Conservation (phyloP, 2,888 invertebrate genomes). For the Brenthis daphne region DNA sequence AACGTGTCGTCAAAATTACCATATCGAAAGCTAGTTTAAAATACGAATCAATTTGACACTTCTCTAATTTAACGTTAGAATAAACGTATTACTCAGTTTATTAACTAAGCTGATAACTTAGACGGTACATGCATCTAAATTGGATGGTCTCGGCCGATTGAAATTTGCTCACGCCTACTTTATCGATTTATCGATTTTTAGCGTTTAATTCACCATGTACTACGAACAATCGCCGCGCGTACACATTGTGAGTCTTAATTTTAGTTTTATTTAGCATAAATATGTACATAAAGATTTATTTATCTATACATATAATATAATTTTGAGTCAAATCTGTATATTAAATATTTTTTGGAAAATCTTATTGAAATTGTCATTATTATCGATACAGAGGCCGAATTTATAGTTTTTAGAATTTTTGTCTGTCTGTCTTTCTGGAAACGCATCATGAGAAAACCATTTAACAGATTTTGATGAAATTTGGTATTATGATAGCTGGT, state of each 20-base stretch:
- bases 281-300: background rate
- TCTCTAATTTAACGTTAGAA: background rate
- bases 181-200: slow-evolving; percentile 51
- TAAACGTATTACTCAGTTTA: slow-evolving; percentile 69
- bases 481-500: too few species aligned
- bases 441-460: too few species aligned
- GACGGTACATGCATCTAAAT: slow-evolving; percentile 76
- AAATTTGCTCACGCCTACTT: slow-evolving; percentile 59
- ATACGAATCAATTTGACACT: too few species aligned
- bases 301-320: background rate
- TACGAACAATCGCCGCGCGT: slow-evolving; percentile 8
- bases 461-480: too few species aligned
- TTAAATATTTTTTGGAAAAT: background rate
- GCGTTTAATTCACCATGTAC: slow-evolving; percentile 52
- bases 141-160: slow-evolving; percentile 71
- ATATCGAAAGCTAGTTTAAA: too few species aligned
- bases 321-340: too few species aligned
- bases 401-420: too few species aligned
- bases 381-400: too few species aligned
- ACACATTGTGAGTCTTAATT: slow-evolving; percentile 4
- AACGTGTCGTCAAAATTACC: too few species aligned
- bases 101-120: slow-evolving; percentile 79
- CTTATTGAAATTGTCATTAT: background rate
- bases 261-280: background rate
- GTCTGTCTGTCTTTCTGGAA: too few species aligned